phyloP scores from a whole-genome alignment of 2,797 vertebrate species.

The Esox lucius region DNA sequence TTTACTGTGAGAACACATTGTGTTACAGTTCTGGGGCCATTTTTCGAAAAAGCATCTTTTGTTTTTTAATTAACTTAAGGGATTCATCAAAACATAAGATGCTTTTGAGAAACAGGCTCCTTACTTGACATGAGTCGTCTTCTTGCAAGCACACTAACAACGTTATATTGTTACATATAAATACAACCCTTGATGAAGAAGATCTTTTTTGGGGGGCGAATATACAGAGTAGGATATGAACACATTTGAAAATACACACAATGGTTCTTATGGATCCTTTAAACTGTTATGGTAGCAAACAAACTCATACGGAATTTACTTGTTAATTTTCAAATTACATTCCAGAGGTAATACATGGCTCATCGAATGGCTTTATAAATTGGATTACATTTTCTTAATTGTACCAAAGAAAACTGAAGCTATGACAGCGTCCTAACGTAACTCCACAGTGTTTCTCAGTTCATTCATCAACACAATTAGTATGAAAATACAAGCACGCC shows the following conservation, averaged over 20 bases:
- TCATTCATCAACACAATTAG: background rate
- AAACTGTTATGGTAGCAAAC: background rate
- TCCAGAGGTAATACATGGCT: background rate
- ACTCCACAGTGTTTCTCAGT: background rate
- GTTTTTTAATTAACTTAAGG: too few species aligned
- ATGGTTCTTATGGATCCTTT: background rate
- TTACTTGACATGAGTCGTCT: background rate
- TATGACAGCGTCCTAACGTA: background rate
- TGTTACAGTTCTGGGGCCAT: background rate
- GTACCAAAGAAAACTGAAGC: background rate
- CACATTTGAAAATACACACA: background rate
- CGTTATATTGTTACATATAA: background rate
- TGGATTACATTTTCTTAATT: background rate
- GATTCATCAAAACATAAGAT: too few species aligned
- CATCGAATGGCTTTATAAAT: background rate
- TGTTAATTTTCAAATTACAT: background rate
- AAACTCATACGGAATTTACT: background rate
- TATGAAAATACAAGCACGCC: background rate
- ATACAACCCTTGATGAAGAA: background rate
- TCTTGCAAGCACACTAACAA: background rate
- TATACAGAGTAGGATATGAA: background rate
- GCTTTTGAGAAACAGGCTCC: too few species aligned
- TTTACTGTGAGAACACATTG: background rate
- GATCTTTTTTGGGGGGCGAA: background rate
- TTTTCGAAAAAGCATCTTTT: too few species aligned